These are phyloP conservation scores for Dastarcus helophoroides DNA, from an alignment of 2,888 invertebrate genomes.

Conservation along the genomic window DNA sequence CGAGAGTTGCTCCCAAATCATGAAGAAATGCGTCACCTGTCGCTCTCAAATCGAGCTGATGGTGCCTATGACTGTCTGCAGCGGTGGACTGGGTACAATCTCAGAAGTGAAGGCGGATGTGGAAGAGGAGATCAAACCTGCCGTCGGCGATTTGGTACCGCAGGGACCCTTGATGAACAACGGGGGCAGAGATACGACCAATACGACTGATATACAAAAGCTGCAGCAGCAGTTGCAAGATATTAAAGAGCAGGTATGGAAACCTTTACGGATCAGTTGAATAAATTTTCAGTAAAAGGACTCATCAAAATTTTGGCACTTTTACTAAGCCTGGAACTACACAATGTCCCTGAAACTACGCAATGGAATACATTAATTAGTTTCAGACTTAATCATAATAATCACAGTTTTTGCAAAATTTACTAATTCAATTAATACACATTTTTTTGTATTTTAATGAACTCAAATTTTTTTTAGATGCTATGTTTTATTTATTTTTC, in stretches of 20 bases:
- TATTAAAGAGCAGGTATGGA: constrained; percentile 94
- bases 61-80: constrained; percentile 39
- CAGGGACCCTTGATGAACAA: constrained; percentile 50
- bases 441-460: no score
- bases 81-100: constrained; percentile 37
- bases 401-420: no score
- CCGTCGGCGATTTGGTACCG: constrained; percentile 35
- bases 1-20: constrained; percentile 79
- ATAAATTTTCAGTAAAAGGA: no score
- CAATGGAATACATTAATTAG: no score
- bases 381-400: no score
- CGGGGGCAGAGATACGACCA: constrained; percentile 55
- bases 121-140: constrained; percentile 36
- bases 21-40: constrained; percentile 97
- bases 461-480: no score
- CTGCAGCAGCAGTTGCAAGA: constrained; percentile 91
- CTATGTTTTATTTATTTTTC: no score
- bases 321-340: no score
- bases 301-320: no score
- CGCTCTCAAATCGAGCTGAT: constrained; percentile 73
- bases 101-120: constrained; percentile 40
- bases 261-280: no score
- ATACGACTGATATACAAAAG: constrained; percentile 74
- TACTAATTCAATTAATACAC: no score
- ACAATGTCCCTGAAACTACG: no score